Base-by-base conservation (phyloP, 2,888 invertebrate species). In the Sycophila texana region DNA sequence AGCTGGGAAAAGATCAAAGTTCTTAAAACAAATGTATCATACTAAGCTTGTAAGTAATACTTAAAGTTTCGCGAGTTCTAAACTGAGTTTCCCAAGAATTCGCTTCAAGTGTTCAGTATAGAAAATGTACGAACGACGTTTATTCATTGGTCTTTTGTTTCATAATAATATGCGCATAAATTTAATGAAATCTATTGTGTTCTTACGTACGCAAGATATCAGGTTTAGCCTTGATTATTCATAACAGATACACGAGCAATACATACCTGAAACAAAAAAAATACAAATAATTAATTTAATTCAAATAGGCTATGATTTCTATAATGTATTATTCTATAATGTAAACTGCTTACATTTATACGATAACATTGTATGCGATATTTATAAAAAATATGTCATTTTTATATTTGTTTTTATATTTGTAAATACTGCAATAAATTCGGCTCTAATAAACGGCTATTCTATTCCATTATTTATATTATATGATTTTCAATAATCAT, bases 211-310 rank as follows among this genome's bases (percentile, higher is more conserved):
- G 18, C 30, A 47, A 7, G 4, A n/a, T 18, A 63, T 2, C 39
- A 39, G 39, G 63, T 2, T 18, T 30, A 63, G 4, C 10, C 13
- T 12, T 10, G 20, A 16, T 63, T 39, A n/a, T 0, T 18, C 30
- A 1, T 2, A 47, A n/a, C 30, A 2, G 18, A 72, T 74, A 74
- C n/a, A n/a, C n/a, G n/a, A n/a, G n/a, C n/a, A n/a, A n/a, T n/a
- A n/a, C 74, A n/a, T 74, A 74, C 74, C 74, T 74, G 74, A 60
- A 74, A 74, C 67, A 67, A 51, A 66, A 20, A 74, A 57, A 1
- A 51, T 20, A 63, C 2, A 18, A 2, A 39, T 7, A 2, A 16
- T 73, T 73, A 65, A 16, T 57, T 26, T 3, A n/a, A n/a, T n/a
- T n/a, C n/a, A n/a, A n/a, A n/a, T n/a, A n/a, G 26, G 26, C 26